Percentiles rank a stretch among this genome's conserved stretches.
phyloP scores from a whole-genome alignment of 2,113 vertebrate species.

The Sterrhoptilus dennistouni region DNA sequence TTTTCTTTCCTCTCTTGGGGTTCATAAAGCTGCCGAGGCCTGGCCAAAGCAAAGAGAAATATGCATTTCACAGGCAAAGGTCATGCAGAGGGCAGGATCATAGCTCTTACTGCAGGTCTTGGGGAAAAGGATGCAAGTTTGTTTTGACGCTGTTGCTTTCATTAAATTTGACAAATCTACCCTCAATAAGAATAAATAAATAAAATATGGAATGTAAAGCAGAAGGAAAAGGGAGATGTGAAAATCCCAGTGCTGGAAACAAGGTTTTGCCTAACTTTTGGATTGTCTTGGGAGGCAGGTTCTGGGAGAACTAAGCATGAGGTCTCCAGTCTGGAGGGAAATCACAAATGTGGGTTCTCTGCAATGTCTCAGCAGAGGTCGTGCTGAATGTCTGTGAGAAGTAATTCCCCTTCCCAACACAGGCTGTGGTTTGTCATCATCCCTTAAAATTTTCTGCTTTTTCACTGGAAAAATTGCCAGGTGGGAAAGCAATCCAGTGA shows the following conservation, averaged over 20 bases:
- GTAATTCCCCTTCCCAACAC: not conserved
- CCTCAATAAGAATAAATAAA: not conserved
- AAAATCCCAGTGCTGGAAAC: not conserved
- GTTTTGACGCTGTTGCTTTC: not conserved
- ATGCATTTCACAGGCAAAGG: not conserved
- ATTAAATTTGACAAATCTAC: conserved; percentile 1
- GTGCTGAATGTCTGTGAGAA: not conserved
- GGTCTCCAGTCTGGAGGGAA: not conserved
- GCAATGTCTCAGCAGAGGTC: not conserved
- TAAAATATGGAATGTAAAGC: not conserved
- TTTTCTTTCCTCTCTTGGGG: conserved; percentile 49
- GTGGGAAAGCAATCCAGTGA: not conserved
- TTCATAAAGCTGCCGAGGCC: conserved; percentile 54
- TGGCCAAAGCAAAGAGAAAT: conserved; percentile 38
- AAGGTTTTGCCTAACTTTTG: not conserved
- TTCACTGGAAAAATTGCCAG: not conserved
- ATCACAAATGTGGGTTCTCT: not conserved
- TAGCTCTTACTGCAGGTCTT: not conserved
- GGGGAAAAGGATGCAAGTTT: not conserved
- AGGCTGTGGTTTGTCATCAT: not conserved
- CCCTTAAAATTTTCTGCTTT: not conserved
- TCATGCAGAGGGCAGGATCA: conserved; percentile 19
- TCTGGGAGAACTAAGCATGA: not conserved
- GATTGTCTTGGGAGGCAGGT: not conserved
- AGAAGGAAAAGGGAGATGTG: not conserved